These are phyloP conservation scores for Halcyon malimbica DNA, from an alignment of 2,113 vertebrate species.

Conservation along the genomic window DNA sequence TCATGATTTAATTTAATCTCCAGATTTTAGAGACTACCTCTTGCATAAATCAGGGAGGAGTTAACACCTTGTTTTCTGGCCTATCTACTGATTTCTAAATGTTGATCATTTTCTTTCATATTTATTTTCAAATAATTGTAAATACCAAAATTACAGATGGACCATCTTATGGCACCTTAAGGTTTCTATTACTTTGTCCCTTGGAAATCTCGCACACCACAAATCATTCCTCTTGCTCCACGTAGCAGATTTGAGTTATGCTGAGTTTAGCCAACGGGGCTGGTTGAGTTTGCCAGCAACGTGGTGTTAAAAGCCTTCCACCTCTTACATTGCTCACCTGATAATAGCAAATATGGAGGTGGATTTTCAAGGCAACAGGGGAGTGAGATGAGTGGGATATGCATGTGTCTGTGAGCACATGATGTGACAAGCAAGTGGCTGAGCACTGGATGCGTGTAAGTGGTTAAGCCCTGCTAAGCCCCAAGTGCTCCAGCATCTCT, in stretches of 20 bases:
- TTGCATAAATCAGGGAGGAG: not conserved
- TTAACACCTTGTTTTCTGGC: not conserved
- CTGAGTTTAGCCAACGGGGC: not conserved
- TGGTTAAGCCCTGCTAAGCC: not conserved
- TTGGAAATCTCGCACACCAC: not conserved
- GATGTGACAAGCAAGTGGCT: not conserved
- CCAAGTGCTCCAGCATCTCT: not conserved
- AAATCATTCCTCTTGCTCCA: not conserved
- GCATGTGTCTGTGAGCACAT: accelerated
- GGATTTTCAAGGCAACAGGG: not conserved
- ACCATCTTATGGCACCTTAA: not conserved
- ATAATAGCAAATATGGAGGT: not conserved
- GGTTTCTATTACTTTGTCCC: not conserved
- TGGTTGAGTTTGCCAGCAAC: not conserved
- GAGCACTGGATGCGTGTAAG: not conserved
- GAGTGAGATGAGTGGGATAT: not conserved
- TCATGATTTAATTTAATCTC: not conserved
- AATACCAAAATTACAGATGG: not conserved
- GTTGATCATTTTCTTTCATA: not conserved
- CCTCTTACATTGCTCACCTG: not conserved
- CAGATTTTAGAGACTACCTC: not conserved
- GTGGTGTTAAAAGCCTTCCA: not conserved
- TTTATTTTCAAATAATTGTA: not conserved
- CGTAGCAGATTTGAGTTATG: accelerated
- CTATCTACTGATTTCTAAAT: not conserved